Evolutionary conservation across 2,797 vertebrate species (phyloP).

Genomic region (Pseudochromis fuscus): DNA sequence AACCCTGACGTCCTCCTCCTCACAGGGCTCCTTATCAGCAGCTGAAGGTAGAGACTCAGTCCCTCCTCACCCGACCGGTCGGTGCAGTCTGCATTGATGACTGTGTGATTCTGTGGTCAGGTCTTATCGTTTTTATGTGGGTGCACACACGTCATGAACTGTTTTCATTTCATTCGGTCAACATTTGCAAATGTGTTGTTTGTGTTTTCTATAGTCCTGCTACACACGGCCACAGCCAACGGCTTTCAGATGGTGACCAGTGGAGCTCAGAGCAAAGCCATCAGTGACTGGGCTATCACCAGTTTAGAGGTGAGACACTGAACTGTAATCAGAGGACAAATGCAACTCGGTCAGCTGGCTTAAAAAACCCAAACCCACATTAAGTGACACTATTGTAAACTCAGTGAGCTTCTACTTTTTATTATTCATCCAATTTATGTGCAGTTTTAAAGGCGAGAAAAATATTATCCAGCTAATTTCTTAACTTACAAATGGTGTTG

Average conservation of each 20-base stretch:
- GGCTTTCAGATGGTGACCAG: slow-evolving; percentile 99
- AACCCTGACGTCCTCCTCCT: slow-evolving; percentile 92
- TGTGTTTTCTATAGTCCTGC: slow-evolving; percentile 85
- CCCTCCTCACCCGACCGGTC: no score
- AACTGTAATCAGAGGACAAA: not conserved
- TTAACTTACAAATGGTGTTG: no score
- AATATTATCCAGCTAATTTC: no score
- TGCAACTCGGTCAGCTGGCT: not conserved
- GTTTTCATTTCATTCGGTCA: no score
- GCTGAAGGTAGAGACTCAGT: slow-evolving; percentile 89
- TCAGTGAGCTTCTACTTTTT: not conserved
- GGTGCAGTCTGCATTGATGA: no score
- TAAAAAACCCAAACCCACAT: not conserved
- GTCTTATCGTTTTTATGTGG: no score
- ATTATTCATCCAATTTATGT: no score
- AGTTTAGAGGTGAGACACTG: slow-evolving; percentile 92
- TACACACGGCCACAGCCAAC: slow-evolving; percentile 97
- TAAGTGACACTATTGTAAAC: not conserved
- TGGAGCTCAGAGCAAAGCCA: slow-evolving; percentile 95
- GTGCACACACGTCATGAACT: no score
- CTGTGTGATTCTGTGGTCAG: no score
- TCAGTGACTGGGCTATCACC: slow-evolving; percentile 97
- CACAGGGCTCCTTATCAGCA: slow-evolving; percentile 92
- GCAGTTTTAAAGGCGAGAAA: no score
- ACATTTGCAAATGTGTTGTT: no score